A percentile compares a stretch with the other conserved stretches of the same genome.
phyloP scores from a whole-genome alignment of 2,113 vertebrate genomes.

The Calidris pugnax region DNA sequence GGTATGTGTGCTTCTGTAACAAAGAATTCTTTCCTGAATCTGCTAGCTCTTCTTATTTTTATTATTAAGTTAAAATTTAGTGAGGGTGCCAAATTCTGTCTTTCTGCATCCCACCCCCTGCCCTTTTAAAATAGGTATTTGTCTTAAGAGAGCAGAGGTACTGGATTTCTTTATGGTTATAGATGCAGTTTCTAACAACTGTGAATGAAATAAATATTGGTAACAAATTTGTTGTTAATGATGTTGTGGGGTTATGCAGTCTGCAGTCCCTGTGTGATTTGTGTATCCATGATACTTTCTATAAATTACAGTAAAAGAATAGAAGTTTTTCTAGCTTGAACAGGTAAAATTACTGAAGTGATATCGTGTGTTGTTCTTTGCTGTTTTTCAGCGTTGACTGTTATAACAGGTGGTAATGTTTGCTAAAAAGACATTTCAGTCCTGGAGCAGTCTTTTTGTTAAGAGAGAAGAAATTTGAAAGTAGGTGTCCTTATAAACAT shows the following conservation, averaged over 20 bases:
- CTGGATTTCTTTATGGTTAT: not conserved
- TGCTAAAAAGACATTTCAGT: not conserved
- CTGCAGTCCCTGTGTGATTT: not conserved
- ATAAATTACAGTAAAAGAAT: not conserved
- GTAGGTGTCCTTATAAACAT: not conserved
- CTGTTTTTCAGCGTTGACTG: not conserved
- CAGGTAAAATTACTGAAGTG: not conserved
- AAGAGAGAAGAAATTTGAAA: not conserved
- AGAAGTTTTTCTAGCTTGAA: not conserved
- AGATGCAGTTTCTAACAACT: not conserved
- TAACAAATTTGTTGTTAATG: not conserved
- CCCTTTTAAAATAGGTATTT: not conserved
- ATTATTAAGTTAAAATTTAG: not conserved
- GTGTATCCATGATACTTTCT: not conserved
- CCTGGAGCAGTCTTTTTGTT: not conserved
- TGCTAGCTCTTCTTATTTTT: not conserved
- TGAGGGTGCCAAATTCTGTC: not conserved
- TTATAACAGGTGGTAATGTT: not conserved
- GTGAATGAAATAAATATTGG: not conserved
- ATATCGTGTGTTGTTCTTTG: not conserved
- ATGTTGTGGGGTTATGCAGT: not conserved
- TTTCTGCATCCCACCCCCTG: accelerated
- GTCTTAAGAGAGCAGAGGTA: not conserved
- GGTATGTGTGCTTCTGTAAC: accelerated
- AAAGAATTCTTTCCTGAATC: not conserved